Evolutionary conservation across 2,888 invertebrate species (phyloP), one percentile per base, ranked within the genome.

Genomic region (Leptogaster cylindrica): DNA sequence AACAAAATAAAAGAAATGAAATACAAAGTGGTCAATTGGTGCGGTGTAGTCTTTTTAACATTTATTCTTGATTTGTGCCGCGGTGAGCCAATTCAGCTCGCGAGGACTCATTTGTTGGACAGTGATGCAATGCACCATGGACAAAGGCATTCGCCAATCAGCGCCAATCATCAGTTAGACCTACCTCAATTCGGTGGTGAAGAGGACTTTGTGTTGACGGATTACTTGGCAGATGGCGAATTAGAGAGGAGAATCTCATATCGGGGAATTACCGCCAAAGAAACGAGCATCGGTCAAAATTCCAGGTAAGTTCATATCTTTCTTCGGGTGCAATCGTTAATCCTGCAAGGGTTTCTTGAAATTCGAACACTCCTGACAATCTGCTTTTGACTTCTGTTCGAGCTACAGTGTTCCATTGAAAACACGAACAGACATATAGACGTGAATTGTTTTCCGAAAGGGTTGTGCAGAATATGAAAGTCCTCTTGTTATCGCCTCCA

Each of bases 211-310:
- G 81, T 89, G 70, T 83, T 88, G 77, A 85, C 84, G 16, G 89
- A 89, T 74, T 82, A 82, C 58, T 80, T 90, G 68, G 77, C 85
- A 66, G 91, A 91, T 76, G 91, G 91, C 2, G 89, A 91, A 76
- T 80, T 86, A 71, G 90, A 90, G 76, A 84, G 85, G 10, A 79
- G 88, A 65, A 82, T 90, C 65, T 86, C 85, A 76, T 87, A 79
- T 74, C 84, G 86, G 70, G 88, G 88, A 5, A 79, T 89, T 36
- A 85, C 85, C 10, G 89, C 88, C 36, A 88, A 88, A 76, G 89
- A 89, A 77, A 89, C 89, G 27, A 63, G 61, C 27, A 63, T 63
- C 44, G 44, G 61, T 44, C 16, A 28, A 27, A 63, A 63, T 63
- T 63, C 61, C 44, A 63, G 61, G 61, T 63, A 63, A 63, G 44